phyloP scores from a whole-genome alignment of 2,888 invertebrate genomes.

The Hetaerina titia region DNA sequence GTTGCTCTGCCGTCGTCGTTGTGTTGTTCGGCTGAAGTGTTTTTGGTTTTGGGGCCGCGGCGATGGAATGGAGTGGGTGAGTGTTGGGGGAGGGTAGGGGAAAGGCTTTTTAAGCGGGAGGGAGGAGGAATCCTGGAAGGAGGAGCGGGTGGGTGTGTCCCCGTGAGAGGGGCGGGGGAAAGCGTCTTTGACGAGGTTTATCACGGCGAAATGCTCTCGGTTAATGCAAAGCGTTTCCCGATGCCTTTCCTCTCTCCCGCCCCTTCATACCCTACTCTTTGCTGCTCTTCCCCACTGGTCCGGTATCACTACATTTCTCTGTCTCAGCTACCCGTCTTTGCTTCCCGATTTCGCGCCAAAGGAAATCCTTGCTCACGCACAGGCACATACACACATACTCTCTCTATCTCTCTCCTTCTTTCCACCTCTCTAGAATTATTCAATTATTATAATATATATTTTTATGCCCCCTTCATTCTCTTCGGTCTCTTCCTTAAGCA shows the following conservation, averaged over 20 bases:
- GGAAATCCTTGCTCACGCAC: background rate
- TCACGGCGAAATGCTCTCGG: conserved; percentile 53
- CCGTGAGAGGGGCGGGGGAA: background rate
- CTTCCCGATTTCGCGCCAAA: background rate
- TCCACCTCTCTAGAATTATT: too few species aligned
- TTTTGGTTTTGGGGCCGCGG: background rate
- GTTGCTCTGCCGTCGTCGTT: conserved; percentile 39
- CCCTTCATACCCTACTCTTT: background rate
- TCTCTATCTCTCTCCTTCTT: too few species aligned
- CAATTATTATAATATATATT: too few species aligned
- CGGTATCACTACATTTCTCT: background rate
- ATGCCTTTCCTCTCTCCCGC: background rate
- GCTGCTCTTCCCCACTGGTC: background rate
- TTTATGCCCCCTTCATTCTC: too few species aligned
- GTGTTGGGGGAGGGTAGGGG: background rate
- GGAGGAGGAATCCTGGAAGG: too few species aligned
- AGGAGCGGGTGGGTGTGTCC: background rate
- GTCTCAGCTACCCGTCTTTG: background rate
- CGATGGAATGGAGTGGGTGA: background rate
- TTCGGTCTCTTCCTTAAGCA: too few species aligned
- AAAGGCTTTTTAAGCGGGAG: background rate
- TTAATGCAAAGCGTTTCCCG: conserved; percentile 53
- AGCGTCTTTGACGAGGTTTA: conserved; percentile 59
- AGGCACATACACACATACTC: too few species aligned
- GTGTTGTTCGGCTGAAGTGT: conserved; percentile 5